Evolutionary conservation across 2,113 vertebrate genomes (phyloP).

Genomic region (Menidia beryllina): DNA sequence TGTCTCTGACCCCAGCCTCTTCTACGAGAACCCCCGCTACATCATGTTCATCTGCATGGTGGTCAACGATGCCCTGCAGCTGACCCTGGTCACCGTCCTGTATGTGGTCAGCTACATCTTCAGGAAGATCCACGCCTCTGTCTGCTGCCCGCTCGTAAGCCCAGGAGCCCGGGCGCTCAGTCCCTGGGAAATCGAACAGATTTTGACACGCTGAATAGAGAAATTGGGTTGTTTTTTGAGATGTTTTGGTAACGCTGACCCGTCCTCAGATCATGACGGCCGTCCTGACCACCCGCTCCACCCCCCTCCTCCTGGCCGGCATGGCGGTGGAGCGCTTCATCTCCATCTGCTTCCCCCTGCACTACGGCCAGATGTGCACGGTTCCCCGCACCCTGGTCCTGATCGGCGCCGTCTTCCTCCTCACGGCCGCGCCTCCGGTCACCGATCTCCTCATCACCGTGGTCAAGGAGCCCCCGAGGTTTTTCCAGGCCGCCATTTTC

Average conservation of each 20-base stretch:
- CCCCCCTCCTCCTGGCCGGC: conserved; percentile 82
- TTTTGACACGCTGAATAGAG: background rate
- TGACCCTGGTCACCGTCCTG: conserved; percentile 78
- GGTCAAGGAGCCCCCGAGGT: conserved; percentile 53
- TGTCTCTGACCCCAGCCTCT: conserved; percentile 53
- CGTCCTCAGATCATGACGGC: conserved; percentile 73
- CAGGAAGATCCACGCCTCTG: conserved; percentile 74
- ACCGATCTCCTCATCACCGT: conserved; percentile 79
- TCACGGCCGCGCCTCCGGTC: conserved; percentile 64
- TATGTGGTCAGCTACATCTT: conserved; percentile 84
- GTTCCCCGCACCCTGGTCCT: conserved; percentile 74
- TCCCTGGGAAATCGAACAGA: too few relatives aligned
- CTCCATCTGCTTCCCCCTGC: conserved; percentile 82
- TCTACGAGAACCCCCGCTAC: conserved; percentile 84
- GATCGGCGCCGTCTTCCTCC: conserved; percentile 63
- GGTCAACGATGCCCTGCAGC: conserved; percentile 83
- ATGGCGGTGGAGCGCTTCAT: conserved; percentile 84
- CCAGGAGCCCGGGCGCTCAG: too few relatives aligned
- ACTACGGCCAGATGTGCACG: conserved; percentile 79
- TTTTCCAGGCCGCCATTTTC: conserved; percentile 73
- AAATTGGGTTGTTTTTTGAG: too few relatives aligned
- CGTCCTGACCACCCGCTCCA: conserved; percentile 79
- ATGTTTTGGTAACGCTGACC: too few relatives aligned
- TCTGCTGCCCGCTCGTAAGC: conserved; percentile 78
- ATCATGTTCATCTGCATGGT: conserved; percentile 86